Percentiles rank a stretch among this genome's conserved stretches.
phyloP scores from a whole-genome alignment of 2,797 vertebrate genomes.

The Menidia menidia region DNA sequence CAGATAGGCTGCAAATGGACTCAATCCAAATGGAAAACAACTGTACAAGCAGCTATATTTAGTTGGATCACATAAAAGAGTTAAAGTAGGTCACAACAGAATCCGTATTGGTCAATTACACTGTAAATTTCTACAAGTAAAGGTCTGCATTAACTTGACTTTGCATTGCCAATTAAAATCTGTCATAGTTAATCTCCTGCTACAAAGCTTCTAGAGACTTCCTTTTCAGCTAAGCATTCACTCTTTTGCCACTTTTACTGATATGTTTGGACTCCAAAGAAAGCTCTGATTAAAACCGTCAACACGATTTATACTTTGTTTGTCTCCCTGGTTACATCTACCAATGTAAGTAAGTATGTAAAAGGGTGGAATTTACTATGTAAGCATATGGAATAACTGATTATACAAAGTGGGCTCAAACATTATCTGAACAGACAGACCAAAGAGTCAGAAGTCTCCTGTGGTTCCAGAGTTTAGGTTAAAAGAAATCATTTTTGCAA shows the following conservation, averaged over 20 bases:
- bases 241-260: constrained; percentile 1
- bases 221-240: not conserved
- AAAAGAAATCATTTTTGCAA: constrained; percentile 10
- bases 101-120: constrained; percentile 27
- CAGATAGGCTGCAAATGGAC: constrained; percentile 37
- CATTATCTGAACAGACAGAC: constrained; percentile 11
- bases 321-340: constrained; percentile 42
- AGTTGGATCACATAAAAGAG: constrained; percentile 49
- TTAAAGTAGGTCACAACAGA: constrained; percentile 70
- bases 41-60: constrained; percentile 54
- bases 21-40: constrained; percentile 60
- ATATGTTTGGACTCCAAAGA: constrained; percentile 16
- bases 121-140: constrained; percentile 17
- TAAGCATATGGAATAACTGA: constrained; percentile 50
- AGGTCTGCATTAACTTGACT: constrained; percentile 1
- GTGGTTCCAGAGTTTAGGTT: constrained; percentile 4
- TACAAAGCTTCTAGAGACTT: constrained; percentile 26
- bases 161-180: constrained; percentile 22
- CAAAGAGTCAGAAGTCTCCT: constrained; percentile 10
- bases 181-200: constrained; percentile 14
- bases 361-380: constrained; percentile 48
- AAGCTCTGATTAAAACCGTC: constrained; percentile 27
- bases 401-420: constrained; percentile 37
- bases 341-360: constrained; percentile 17
- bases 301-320: constrained; percentile 45